Evolutionary conservation across 30 jellyfish, hydroid and myxozoan genomes (phyloP), one percentile per base, ranked within the genome.

Genomic region (Rhopilema esculentum): DNA sequence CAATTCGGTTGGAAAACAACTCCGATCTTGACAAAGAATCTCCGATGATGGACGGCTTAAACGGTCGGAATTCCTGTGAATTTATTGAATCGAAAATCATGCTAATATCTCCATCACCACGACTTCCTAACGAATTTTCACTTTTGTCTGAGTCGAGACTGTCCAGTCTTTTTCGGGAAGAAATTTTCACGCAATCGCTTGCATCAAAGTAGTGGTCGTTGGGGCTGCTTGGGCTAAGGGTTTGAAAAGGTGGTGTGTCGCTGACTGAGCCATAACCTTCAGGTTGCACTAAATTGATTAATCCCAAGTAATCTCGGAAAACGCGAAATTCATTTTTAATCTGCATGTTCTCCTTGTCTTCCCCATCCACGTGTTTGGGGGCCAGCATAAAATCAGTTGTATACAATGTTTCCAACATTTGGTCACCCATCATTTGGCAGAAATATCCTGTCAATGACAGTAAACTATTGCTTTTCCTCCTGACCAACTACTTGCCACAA

Each of bases 61-160:
- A 82, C 16, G 92, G 75, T 26, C 74, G 70, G 64, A 49, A 75
- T n/a, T 82, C 92, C n/a, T 74, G 82, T 1, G 91, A 33, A 74
- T 75, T 88, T n/a, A 88, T 51, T 7, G 89, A 69, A 26, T 92
- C 97, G 68, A 81, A 77, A 32, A 94, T 66, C 53, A 85, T 17
- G 9, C 91, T 86, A 20, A 80, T 82, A 22, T 90, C 97, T 2
- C 89, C 95, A 33, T 92, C 98, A 8, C 94, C 83, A 7, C 97
- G 96, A 62, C 99, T 91, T 52, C 95, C 98, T 20, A 61, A 69
- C 6, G 99, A 94, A 31, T 72, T 66, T 29, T 88, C 97, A 50
- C 97, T 90, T 51, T 81, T 91, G 73, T 96, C 99, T 16, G 99
- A 96, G 67, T 96, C 99, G 20, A 96, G 32, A 64, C 99, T 96